Conservation (phyloP, 2,113 vertebrate genomes). For the Hucho hucho region DNA sequence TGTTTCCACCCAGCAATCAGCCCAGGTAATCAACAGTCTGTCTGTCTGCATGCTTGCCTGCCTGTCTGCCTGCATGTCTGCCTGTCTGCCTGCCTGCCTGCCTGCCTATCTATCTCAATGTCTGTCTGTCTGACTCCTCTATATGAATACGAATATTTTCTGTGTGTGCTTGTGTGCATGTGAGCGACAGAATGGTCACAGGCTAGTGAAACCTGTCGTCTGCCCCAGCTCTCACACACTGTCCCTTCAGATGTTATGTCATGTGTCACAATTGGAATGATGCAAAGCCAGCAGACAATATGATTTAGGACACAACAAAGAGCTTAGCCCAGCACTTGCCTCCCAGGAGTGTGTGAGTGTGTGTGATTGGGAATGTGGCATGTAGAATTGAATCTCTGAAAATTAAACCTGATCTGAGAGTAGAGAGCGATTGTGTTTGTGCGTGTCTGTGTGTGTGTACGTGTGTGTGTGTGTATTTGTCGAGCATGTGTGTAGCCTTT, state of each 20-base stretch:
- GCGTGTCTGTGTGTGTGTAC: neutral
- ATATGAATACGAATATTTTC: too few species aligned
- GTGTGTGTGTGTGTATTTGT: neutral
- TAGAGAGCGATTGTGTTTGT: neutral
- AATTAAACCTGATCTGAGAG: slow-evolving; percentile 63
- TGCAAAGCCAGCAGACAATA: neutral
- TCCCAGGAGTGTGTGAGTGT: slow-evolving; percentile 35
- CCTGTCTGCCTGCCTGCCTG: too few species aligned
- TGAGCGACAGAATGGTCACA: neutral
- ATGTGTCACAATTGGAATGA: slow-evolving; percentile 21
- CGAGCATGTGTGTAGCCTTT: slow-evolving; percentile 39
- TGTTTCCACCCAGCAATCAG: too few species aligned
- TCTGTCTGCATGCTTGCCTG: too few species aligned
- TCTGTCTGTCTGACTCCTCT: neutral
- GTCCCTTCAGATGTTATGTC: slow-evolving; percentile 62
- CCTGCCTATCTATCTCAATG: slow-evolving; percentile 38
- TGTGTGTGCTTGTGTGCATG: too few species aligned
- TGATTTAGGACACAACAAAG: slow-evolving; percentile 48
- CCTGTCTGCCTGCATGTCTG: too few species aligned
- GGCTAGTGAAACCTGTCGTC: slow-evolving; percentile 19
- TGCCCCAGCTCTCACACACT: neutral
- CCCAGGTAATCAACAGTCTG: too few species aligned
- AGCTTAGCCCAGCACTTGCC: slow-evolving; percentile 45
- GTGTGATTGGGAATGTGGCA: slow-evolving; percentile 26
- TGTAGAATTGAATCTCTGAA: slow-evolving; percentile 67